Conservation (phyloP, 2,113 vertebrate genomes). For the Oryzias woworae region DNA sequence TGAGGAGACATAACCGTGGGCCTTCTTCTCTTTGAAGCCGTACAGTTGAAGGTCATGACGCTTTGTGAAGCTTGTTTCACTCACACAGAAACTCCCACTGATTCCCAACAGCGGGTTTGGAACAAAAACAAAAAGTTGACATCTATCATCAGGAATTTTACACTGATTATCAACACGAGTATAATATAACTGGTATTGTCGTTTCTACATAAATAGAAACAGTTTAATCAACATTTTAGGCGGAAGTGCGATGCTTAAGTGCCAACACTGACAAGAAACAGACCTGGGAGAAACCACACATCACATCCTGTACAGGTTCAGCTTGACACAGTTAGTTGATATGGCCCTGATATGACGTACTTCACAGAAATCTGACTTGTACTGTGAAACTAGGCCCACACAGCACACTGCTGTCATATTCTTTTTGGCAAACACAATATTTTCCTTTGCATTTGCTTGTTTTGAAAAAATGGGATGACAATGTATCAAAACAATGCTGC, state of each 20-base stretch:
- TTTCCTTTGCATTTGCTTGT: constrained; percentile 27
- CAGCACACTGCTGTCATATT: background rate
- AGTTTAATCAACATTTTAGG: no score
- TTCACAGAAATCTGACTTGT: constrained; percentile 39
- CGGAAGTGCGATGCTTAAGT: background rate
- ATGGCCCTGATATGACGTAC: constrained; percentile 44
- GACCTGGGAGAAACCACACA: constrained; percentile 20
- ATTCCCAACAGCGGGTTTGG: constrained; percentile 22
- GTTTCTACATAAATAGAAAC: no score
- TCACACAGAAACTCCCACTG: constrained; percentile 16
- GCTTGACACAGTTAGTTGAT: constrained; percentile 33
- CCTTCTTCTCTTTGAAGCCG: constrained; percentile 18
- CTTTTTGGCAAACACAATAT: constrained; percentile 27
- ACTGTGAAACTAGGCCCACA: constrained; percentile 33
- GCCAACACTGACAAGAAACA: constrained; percentile 8
- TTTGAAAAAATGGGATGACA: constrained; percentile 25
- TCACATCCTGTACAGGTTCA: constrained; percentile 61
- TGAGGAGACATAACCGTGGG: constrained; percentile 7
- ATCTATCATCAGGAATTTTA: no score
- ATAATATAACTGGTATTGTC: no score
- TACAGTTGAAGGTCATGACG: constrained; percentile 29
- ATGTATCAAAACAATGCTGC: constrained; percentile 10
- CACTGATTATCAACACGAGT: no score
- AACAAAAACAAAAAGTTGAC: background rate
- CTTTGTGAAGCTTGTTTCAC: constrained; percentile 4